These are phyloP conservation scores for Ctenochaetus hawaiiensis DNA, from an alignment of 2,797 vertebrate species.

Conservation along the genomic window DNA sequence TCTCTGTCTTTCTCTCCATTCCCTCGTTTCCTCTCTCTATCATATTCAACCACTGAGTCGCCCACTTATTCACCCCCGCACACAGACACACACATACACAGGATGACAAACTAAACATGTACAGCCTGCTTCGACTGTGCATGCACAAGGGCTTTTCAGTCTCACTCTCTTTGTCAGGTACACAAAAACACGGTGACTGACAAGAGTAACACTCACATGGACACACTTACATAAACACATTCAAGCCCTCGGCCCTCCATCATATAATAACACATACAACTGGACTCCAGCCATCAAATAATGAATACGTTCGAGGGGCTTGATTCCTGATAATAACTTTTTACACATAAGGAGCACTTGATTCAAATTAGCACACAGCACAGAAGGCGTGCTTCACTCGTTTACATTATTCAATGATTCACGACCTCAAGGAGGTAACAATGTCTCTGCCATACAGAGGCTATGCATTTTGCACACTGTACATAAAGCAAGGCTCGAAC, in stretches of 20 bases:
- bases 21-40: conserved; percentile 39
- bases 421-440: conserved; percentile 18
- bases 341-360: conserved; percentile 48
- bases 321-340: conserved; percentile 54
- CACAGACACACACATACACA: neutral
- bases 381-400: conserved; percentile 24
- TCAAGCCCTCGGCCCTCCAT: neutral
- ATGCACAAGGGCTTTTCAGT: neutral
- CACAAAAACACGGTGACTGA: conserved; percentile 31
- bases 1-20: conserved; percentile 22
- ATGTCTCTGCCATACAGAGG: conserved; percentile 6
- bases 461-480: neutral
- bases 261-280: conserved; percentile 23
- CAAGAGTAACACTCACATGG: conserved; percentile 11
- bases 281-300: conserved; percentile 11
- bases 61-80: neutral
- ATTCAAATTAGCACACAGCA: conserved; percentile 35
- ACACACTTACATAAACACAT: conserved; percentile 4
- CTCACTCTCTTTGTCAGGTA: conserved; percentile 19
- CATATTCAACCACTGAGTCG: conserved; percentile 31
- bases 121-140: neutral
- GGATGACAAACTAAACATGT: conserved; percentile 17
- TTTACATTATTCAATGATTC: conserved; percentile 14
- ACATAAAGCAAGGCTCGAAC: neutral
- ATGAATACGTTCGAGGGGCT: conserved; percentile 22